These are phyloP conservation scores for Threskiornis aethiopicus DNA, from an alignment of 2,797 vertebrate species.

Conservation along the genomic window DNA sequence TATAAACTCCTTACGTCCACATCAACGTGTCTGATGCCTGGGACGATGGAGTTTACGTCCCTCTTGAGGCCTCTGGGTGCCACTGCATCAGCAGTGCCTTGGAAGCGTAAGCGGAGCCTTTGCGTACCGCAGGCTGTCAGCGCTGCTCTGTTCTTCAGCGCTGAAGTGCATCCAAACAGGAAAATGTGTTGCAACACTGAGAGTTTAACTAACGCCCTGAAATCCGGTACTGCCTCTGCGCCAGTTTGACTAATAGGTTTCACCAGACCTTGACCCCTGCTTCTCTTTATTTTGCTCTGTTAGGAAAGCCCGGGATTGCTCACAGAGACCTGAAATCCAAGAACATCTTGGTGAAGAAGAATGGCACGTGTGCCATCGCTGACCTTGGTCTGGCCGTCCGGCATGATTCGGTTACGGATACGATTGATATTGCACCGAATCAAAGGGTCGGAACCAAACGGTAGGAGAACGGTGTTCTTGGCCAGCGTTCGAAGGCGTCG, in stretches of 20 bases:
- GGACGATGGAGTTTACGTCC: background rate
- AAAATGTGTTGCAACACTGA: background rate
- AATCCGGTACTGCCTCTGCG: background rate
- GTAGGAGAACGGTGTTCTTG: constrained; percentile 59
- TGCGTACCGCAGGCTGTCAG: background rate
- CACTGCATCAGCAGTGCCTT: background rate
- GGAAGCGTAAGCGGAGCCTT: fast-evolving
- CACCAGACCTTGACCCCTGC: background rate
- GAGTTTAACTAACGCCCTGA: background rate
- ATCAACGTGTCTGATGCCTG: background rate
- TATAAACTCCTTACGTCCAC: background rate
- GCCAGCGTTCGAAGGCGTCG: fast-evolving
- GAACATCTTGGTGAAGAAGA: constrained; percentile 98
- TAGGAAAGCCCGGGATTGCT: constrained; percentile 97
- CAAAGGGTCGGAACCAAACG: constrained; percentile 98
- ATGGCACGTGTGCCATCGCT: constrained; percentile 94
- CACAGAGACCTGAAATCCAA: constrained; percentile 98
- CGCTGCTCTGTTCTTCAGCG: background rate
- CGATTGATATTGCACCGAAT: constrained; percentile 97
- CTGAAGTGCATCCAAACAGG: background rate
- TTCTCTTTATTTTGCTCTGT: background rate
- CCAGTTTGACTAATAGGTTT: background rate
- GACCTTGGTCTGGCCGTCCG: constrained; percentile 96
- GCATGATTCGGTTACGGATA: constrained; percentile 94
- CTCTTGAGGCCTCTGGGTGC: constrained; percentile 36